phyloP scores from a whole-genome alignment of 2,797 vertebrate genomes.

The Botia almorhae region DNA sequence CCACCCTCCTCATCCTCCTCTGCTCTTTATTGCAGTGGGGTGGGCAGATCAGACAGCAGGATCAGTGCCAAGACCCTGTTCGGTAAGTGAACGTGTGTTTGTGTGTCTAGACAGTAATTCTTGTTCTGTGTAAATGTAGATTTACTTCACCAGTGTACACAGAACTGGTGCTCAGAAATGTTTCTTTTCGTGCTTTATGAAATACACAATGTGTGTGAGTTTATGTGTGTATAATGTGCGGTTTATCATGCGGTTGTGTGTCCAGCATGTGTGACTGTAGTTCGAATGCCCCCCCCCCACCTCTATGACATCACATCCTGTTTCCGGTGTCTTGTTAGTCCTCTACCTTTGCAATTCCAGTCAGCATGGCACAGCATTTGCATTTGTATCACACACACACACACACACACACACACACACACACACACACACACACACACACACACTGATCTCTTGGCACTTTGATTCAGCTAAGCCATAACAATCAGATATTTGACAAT shows the following conservation, averaged over 20 bases:
- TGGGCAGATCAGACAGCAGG: slow-evolving; percentile 82
- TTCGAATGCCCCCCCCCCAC: no score
- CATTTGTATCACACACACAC: no score
- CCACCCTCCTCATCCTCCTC: slow-evolving; percentile 68
- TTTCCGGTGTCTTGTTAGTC: slow-evolving; percentile 16
- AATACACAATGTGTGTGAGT: neutral
- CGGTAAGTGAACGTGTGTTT: slow-evolving; percentile 70
- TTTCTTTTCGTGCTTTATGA: neutral
- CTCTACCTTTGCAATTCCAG: slow-evolving; percentile 30
- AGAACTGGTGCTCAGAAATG: neutral
- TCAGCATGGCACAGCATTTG: neutral
- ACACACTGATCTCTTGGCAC: slow-evolving; percentile 18
- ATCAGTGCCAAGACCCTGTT: slow-evolving; percentile 84
- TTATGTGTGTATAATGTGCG: neutral
- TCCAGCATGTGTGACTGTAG: neutral
- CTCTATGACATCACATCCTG: slow-evolving; percentile 31
- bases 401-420: no score
- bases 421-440: neutral
- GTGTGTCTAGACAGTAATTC: neutral
- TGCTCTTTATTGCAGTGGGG: slow-evolving; percentile 74
- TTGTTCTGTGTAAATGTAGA: neutral
- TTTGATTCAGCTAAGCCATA: slow-evolving; percentile 60
- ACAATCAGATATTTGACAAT: slow-evolving; percentile 62
- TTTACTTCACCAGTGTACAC: neutral
- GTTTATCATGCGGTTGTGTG: neutral